Conservation (phyloP, 2,888 invertebrate genomes). For the Polydrusus tereticollis region DNA sequence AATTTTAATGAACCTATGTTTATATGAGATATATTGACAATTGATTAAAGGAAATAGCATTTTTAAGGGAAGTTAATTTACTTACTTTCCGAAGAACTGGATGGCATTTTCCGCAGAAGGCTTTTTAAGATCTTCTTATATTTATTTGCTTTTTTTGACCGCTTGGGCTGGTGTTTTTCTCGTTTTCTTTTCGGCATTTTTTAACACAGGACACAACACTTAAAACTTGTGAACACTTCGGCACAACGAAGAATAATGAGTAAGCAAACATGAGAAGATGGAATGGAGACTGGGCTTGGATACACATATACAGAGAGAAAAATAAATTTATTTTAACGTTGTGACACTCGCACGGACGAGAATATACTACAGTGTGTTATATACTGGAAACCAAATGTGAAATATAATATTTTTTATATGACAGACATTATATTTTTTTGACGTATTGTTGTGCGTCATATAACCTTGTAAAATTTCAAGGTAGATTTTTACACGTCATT, state of each 20-base stretch:
- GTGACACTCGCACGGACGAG: too few species aligned
- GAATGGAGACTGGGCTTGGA: not conserved
- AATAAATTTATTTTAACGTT: not conserved
- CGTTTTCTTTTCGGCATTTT: not conserved
- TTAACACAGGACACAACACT: too few species aligned
- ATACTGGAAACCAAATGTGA: too few species aligned
- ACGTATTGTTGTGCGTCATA: too few species aligned
- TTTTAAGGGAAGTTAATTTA: too few species aligned
- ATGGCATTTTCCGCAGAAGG: not conserved
- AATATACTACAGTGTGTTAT: too few species aligned
- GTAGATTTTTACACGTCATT: too few species aligned
- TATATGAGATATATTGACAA: not conserved
- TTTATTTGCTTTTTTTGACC: not conserved
- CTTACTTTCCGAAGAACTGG: not conserved
- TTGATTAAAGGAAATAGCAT: not conserved
- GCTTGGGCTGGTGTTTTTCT: not conserved
- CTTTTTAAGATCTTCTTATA: not conserved
- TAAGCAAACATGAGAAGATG: not conserved
- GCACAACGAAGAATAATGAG: not conserved
- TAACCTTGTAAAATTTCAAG: too few species aligned
- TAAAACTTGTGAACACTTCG: not conserved
- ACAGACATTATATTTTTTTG: too few species aligned
- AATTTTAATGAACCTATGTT: not conserved
- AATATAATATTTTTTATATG: too few species aligned
- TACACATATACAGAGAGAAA: not conserved